These are phyloP conservation scores for Hippocampus abdominalis DNA, from an alignment of 2,113 vertebrate species.

Conservation along the genomic window DNA sequence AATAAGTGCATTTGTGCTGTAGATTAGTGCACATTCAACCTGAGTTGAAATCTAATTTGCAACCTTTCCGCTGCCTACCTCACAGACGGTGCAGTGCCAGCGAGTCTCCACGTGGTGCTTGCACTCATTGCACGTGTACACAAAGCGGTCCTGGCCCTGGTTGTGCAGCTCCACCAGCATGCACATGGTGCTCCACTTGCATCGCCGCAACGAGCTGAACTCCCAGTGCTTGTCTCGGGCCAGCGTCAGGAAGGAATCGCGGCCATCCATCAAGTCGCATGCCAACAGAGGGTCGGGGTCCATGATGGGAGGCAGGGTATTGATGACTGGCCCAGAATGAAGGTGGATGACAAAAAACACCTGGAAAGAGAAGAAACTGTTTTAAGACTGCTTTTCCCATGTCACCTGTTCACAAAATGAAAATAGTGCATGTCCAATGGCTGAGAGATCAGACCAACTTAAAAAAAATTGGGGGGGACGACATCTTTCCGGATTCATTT, in stretches of 20 bases:
- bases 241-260: constrained; percentile 93
- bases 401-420: no score
- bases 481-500: no score
- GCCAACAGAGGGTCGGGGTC: constrained; percentile 90
- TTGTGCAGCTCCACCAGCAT: constrained; percentile 98
- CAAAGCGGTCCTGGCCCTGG: constrained; percentile 97
- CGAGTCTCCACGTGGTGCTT: constrained; percentile 97
- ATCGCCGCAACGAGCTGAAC: constrained; percentile 91
- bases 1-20: no score
- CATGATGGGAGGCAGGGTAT: constrained; percentile 90
- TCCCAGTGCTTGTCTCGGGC: constrained; percentile 98
- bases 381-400: not conserved
- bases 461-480: not conserved
- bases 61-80: constrained; percentile 72
- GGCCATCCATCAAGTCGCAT: constrained; percentile 96
- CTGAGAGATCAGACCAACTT: not conserved
- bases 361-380: constrained; percentile 61
- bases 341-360: constrained; percentile 98
- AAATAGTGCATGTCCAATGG: not conserved
- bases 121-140: constrained; percentile 99
- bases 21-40: not conserved
- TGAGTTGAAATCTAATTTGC: not conserved
- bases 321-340: constrained; percentile 88
- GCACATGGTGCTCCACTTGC: constrained; percentile 96
- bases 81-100: constrained; percentile 97